Evolutionary conservation across 2,888 invertebrate genomes (phyloP), one percentile per base, ranked within the genome.

Genomic region (Abrostola tripartita): DNA sequence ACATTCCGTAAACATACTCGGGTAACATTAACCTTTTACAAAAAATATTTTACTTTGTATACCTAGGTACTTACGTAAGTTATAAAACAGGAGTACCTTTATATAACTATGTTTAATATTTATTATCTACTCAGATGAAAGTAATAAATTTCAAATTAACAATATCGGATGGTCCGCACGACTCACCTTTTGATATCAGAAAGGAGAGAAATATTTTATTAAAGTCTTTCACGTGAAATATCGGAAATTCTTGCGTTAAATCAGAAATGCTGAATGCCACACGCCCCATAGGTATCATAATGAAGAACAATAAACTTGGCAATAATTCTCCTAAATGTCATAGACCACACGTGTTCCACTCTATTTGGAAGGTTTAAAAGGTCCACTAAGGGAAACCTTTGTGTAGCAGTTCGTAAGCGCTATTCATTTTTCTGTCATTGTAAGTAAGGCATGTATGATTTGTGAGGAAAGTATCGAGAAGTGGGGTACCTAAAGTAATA

Each of bases 301-400:
- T 85, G 85, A 85, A 84, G 77, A 74, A 74, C 69, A 81, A 80
- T 81, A 82, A 81, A 76, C 70, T 70, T 41, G 72, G 83, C 76
- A 83, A 88, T 90, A 88, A 86, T 78, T 85, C 87, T 85, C 79
- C 78, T 77, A 81, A 86, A 86, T 84, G 87, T 88, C 87, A 86
- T 84, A 86, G 84, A 83, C 70, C 87, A 87, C 89, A 86, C 88
- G 85, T 87, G 87, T 82, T 81, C 77, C 80, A 74, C 66, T 69
- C 74, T 75, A 79, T 83, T 79, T 76, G 75, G 79, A 83, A 81
- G 82, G 83, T 81, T 81, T 85, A 78, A 84, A 85, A 86, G 86
- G 85, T 86, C 82, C 75, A 79, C 79, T 78, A 78, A 83, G 81
- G 75, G 71, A 78, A 78, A 74, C 77, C 71, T 81, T 82, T 82